Base-by-base conservation (phyloP, 2,888 invertebrate species). In the Hemicrepidius hirtus region DNA sequence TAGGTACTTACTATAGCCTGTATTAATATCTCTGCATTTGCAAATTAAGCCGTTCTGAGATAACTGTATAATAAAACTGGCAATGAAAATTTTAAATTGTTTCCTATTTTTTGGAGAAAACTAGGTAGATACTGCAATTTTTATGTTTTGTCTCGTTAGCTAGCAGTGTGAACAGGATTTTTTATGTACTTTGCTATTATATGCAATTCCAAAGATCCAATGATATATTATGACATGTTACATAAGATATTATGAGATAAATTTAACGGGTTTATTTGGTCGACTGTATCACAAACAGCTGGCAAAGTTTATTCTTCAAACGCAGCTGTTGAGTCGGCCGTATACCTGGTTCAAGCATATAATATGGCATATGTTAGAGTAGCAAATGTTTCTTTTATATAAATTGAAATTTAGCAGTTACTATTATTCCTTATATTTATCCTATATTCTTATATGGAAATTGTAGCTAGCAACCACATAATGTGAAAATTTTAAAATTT, bases 271-370 rank as follows among this genome's bases (percentile, higher is more conserved):
- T 57, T 79, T 73, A 71, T 65, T 71, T 78, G 78, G 78, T 76
- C 77, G 68, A 72, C 78, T 78, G 77, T 78, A 81, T 72, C 71
- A 78, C 81, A 84, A 86, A 86, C 86, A 86, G 86, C 86, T 86
- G 86, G 86, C 86, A 84, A 84, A 86, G 85, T 86, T 86, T 86
- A 86, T 86, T 86, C 86, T 86, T 83, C 84, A 85, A 83, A 82
- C 82, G 86, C 86, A 86, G 86, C 86, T 86, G 86, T 85, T 86
- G 82, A 82, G 79, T 76, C 75, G 78, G 75, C 75, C 80, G 77
- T 80, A 80, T 81, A 81, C 81, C 81, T 81, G 81, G 80, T 78
- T 77, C 77, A 78, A 73, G 76, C 82, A 81, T 79, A 82, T 81
- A 79, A 81, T 81, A 82, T 81, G 80, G 82, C 82, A 82, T 83